Evolutionary conservation across 2,113 vertebrate species (phyloP).

Genomic region (Corapipo altera): DNA sequence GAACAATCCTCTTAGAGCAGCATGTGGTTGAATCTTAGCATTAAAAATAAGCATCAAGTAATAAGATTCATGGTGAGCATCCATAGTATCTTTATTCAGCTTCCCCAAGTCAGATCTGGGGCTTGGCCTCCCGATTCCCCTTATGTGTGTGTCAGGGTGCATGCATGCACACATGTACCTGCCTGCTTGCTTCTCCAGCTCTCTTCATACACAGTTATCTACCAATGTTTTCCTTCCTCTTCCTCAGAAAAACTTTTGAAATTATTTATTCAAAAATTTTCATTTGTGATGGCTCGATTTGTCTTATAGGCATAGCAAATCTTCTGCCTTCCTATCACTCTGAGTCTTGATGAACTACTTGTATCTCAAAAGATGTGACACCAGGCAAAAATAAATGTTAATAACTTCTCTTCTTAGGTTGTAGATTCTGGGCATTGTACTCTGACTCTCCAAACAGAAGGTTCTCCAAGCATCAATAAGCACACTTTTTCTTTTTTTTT

Average conservation of each 20-base stretch:
- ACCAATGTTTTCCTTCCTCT: background rate
- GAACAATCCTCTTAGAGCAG: background rate
- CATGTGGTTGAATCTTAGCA: background rate
- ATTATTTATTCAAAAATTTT: background rate
- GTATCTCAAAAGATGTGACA: background rate
- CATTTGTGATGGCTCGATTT: background rate
- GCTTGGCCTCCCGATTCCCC: background rate
- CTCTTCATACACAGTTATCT: background rate
- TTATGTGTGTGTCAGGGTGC: background rate
- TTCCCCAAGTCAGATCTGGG: background rate
- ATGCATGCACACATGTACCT: accelerated
- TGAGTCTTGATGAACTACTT: background rate
- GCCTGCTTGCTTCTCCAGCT: background rate
- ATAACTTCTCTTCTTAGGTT: background rate
- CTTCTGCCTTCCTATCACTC: background rate
- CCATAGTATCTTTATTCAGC: background rate
- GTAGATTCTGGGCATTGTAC: background rate
- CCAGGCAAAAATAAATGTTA: background rate
- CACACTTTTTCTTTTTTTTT: too few species aligned
- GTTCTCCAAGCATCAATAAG: background rate
- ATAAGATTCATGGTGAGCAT: background rate
- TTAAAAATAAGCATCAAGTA: constrained; percentile 11
- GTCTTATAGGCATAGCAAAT: background rate
- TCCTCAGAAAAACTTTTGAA: background rate
- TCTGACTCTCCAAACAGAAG: background rate